Conservation (phyloP, 1,140 invertebrate species). For the Fopius arisanus region DNA sequence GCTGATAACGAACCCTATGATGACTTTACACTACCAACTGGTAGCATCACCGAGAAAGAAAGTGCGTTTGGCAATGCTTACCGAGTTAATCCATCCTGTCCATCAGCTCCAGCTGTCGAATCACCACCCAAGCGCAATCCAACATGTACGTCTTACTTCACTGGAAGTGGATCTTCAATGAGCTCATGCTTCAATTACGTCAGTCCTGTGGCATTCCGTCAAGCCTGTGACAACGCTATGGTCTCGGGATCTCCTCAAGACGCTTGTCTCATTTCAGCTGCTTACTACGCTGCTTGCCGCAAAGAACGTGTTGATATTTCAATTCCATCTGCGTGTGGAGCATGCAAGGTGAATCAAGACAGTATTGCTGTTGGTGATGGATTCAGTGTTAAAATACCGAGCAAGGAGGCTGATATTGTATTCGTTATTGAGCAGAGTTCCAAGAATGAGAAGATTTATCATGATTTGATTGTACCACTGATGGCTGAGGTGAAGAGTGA, state of each 20-base stretch:
- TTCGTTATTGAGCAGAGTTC: constrained; percentile 72
- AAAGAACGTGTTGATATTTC: constrained; percentile 63
- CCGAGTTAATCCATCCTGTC: constrained; percentile 69
- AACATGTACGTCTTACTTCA: constrained; percentile 72
- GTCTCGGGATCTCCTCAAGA: constrained; percentile 57
- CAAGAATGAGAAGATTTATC: constrained; percentile 63
- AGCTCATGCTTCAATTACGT: constrained; percentile 61
- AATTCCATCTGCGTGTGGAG: constrained; percentile 68
- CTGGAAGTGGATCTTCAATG: constrained; percentile 66
- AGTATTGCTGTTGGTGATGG: constrained; percentile 66
- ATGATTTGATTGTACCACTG: constrained; percentile 59
- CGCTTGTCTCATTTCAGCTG: constrained; percentile 68
- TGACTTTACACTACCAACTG: constrained; percentile 78
- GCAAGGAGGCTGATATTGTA: constrained; percentile 77
- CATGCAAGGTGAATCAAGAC: constrained; percentile 68
- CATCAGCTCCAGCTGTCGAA: constrained; percentile 63
- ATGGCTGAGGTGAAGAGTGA: constrained; percentile 60
- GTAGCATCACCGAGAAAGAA: constrained; percentile 70
- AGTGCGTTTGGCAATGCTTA: constrained; percentile 76
- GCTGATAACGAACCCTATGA: constrained; percentile 88
- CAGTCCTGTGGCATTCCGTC: constrained; percentile 62
- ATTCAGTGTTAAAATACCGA: constrained; percentile 73
- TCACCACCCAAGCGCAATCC: constrained; percentile 54
- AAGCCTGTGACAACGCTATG: constrained; percentile 72
- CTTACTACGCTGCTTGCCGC: constrained; percentile 69